phyloP scores from a whole-genome alignment of 2,888 invertebrate genomes.

The Napeogenes sylphis region DNA sequence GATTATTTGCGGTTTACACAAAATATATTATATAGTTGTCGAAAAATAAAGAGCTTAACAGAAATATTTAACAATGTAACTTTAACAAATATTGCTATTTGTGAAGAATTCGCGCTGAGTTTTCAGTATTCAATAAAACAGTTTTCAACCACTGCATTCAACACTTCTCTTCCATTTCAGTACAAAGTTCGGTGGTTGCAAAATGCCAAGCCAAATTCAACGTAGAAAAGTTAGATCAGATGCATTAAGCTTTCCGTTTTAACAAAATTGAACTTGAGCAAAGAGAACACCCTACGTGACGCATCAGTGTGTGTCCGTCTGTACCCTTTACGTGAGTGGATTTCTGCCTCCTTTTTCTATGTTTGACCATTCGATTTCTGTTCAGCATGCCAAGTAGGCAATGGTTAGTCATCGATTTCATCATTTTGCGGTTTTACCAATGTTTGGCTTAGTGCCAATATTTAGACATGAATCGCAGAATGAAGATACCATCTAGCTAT shows the following conservation, averaged over 20 bases:
- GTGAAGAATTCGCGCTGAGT: constrained; percentile 9
- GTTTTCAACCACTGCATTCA: constrained; percentile 3
- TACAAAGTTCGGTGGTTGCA: constrained; percentile 37
- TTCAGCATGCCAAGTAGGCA: constrained; percentile 53
- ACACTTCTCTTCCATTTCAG: constrained; percentile 42
- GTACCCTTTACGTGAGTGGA: constrained; percentile 62
- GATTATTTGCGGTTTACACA: no score
- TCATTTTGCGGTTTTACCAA: constrained; percentile 28
- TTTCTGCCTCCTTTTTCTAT: constrained; percentile 32
- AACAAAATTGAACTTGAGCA: constrained; percentile 72
- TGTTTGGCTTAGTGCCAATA: constrained; percentile 19
- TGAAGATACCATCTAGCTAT: constrained; percentile 6
- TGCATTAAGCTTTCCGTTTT: constrained; percentile 67
- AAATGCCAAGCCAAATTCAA: constrained; percentile 46
- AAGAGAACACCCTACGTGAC: constrained; percentile 61
- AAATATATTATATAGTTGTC: neutral
- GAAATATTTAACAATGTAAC: constrained; percentile 3
- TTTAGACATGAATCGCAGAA: constrained; percentile 14
- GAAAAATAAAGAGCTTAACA: neutral
- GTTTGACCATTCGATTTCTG: constrained; percentile 9
- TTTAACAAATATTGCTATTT: neutral
- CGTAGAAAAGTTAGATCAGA: constrained; percentile 54
- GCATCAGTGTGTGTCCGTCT: constrained; percentile 58
- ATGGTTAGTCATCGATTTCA: constrained; percentile 42
- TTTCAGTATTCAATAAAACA: neutral